Evolutionary conservation across 2,888 invertebrate genomes (phyloP), one percentile per base, ranked within the genome.

Genomic region (Abscondita cerata): DNA sequence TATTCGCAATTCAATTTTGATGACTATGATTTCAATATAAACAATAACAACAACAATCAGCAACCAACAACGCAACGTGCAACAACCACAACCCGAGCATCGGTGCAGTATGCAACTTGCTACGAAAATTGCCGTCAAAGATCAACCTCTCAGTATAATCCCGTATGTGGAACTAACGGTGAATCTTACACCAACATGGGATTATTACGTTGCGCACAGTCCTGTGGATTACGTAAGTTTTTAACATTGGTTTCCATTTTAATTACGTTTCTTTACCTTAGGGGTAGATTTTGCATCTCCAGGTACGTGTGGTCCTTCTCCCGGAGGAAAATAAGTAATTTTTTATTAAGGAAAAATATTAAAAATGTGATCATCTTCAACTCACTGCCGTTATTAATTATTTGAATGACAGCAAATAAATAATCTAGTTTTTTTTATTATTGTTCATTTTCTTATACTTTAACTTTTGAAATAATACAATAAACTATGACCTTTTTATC

Each of bases 151-250:
- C 53, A 53, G 41, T 53, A 53, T 25, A 31, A 33, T 25, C 53
- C 53, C 6, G 31, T 41, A 8, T 53, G 53, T 20, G 53, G 40
- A 16, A 38, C 13, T n/a, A 33, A 53, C 15, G 16, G 33, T 2
- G 15, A 38, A 18, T 20, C 53, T 1, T 53, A 25, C 12, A 33
- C 25, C 18, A 53, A 53, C 41, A 25, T 41, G 20, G 41, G 40
- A 40, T 13, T n/a, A 12, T 15, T 53, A 9, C 12, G 13, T n/a
- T 53, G 53, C n/a, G 53, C 53, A 15, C 41, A 31, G 41, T 4
- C 41, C 8, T 53, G 53, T 33, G 53, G 53, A 41, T 8, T 41
- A 16, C 20, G 53, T 53, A 53, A 41, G 53, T 52, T 19, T n/a
- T 19, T n/a, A 52, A 20, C 4, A 25, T 19, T 4, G 1, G 20